Evolutionary conservation across 2,888 invertebrate genomes (phyloP), one percentile per base, ranked within the genome.

Genomic region (Mechanitis messenoides): DNA sequence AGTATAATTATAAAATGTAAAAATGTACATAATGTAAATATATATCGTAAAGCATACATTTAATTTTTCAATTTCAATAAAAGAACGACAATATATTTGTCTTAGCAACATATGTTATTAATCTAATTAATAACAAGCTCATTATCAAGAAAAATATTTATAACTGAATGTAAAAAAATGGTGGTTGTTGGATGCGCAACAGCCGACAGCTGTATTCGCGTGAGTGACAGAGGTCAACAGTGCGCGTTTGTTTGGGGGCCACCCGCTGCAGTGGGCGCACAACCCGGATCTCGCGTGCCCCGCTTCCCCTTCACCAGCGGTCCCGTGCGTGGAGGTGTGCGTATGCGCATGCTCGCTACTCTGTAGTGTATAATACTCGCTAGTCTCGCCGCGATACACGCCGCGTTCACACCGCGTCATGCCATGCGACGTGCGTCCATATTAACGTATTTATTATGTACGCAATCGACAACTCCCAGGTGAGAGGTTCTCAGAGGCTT

Each of bases 201-300:
- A 42, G 42, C 45, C 33, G 47, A 33, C 70, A 68, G 70, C 68
- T 69, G 67, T 77, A 73, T 76, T 76, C 67, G 74, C 70, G 65
- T 70, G 69, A 74, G 80, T 74, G 80, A 73, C 80, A 83, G 84
- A 85, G 84, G 84, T 85, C 79, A 81, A 81, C 82, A 80, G 83
- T 84, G 81, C 79, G 73, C 76, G 74, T 74, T 78, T 78, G 81
- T 84, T 83, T 84, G 85, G 84, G 84, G 85, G 85, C 83, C 85
- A 77, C 76, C 75, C 71, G 76, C 80, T 84, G 85, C 85, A 85
- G 86, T 87, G 87, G 85, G 87, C 85, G 85, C 83, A 76, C 83
- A 87, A 89, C 87, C 89, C 89, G 89, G 89, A 89, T 89, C 88
- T 88, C 74, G 81, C 70, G 75, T 83, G 84, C 86, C 87, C 88